Conservation (phyloP, 2,888 invertebrate species). For the Rhopalosiphum nymphaeae region DNA sequence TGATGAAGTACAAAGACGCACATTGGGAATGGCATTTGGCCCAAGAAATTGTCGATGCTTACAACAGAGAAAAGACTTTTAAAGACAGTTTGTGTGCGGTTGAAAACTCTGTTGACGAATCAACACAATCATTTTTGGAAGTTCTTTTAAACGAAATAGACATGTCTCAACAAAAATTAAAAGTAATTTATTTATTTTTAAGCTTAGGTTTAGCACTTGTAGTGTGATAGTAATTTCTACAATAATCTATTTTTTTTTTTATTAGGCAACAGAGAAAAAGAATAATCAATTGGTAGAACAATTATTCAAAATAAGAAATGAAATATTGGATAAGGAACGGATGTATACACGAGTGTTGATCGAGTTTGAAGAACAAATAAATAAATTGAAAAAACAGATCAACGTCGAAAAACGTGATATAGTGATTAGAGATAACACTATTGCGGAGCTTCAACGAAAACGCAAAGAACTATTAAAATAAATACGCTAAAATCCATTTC, state of each 20-base stretch:
- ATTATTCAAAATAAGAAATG: constrained; percentile 1
- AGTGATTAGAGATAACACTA: constrained; percentile 14
- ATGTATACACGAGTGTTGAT: background rate
- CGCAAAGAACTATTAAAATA: background rate
- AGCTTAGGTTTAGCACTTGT: background rate
- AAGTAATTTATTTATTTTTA: constrained; percentile 17
- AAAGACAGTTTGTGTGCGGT: constrained; percentile 45
- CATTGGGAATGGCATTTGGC: constrained; percentile 58
- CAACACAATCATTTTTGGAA: constrained; percentile 29
- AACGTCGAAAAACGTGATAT: constrained; percentile 55
- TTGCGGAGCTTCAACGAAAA: constrained; percentile 17
- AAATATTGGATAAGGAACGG: constrained; percentile 8
- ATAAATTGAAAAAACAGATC: constrained; percentile 39
- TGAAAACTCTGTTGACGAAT: constrained; percentile 32
- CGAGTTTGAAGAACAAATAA: constrained; percentile 21
- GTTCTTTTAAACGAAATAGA: constrained; percentile 53
- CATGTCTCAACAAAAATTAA: constrained; percentile 52
- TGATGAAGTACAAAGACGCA: constrained; percentile 53
- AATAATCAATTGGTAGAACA: constrained; percentile 41
- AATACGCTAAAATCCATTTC: too few species aligned
- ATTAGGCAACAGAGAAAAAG: constrained; percentile 14
- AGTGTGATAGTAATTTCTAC: background rate
- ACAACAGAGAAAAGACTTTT: constrained; percentile 37
- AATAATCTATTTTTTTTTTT: background rate
- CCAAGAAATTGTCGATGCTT: constrained; percentile 38